Percentiles rank a stretch among this genome's conserved stretches.
Evolutionary conservation across 1,140 invertebrate genomes (phyloP).

Genomic region (Holcopasites calliopsidis): DNA sequence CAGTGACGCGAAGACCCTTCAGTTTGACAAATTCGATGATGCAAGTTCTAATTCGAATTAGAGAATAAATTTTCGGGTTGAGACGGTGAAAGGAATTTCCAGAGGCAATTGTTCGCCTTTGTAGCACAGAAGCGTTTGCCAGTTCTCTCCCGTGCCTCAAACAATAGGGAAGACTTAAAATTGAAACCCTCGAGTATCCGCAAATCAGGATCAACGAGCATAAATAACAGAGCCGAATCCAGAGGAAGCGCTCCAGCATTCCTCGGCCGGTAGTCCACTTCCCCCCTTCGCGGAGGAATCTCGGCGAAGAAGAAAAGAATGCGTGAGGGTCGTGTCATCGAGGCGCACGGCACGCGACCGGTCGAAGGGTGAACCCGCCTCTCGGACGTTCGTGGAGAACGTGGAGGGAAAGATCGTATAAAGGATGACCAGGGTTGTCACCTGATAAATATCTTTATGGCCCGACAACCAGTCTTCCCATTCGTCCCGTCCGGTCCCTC

Average conservation of each 20-base stretch:
- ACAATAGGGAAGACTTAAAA: no score
- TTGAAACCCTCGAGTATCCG: neutral
- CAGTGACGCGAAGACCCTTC: no score
- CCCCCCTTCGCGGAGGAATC: constrained; percentile 13
- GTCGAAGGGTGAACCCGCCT: constrained; percentile 18
- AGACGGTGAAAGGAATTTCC: no score
- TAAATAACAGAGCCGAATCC: neutral
- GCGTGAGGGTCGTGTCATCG: constrained; percentile 18
- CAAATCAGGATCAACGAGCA: neutral
- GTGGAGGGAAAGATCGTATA: constrained; percentile 49
- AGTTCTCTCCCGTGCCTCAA: no score
- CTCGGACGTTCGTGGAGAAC: constrained; percentile 29
- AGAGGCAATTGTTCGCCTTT: no score
- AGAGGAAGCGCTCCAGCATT: neutral
- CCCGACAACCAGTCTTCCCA: constrained; percentile 7
- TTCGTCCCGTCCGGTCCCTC: neutral
- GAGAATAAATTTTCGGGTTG: no score
- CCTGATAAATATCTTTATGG: constrained; percentile 74
- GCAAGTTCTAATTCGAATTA: no score
- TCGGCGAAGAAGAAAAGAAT: constrained; percentile 30
- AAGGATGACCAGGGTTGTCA: constrained; percentile 64
- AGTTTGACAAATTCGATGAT: no score
- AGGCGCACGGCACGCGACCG: constrained; percentile 46
- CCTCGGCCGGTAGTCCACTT: neutral
- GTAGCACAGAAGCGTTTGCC: no score